Evolutionary conservation across 2,888 invertebrate genomes (phyloP), one percentile per base, ranked within the genome.

Genomic region (Scaptomyza flava): DNA sequence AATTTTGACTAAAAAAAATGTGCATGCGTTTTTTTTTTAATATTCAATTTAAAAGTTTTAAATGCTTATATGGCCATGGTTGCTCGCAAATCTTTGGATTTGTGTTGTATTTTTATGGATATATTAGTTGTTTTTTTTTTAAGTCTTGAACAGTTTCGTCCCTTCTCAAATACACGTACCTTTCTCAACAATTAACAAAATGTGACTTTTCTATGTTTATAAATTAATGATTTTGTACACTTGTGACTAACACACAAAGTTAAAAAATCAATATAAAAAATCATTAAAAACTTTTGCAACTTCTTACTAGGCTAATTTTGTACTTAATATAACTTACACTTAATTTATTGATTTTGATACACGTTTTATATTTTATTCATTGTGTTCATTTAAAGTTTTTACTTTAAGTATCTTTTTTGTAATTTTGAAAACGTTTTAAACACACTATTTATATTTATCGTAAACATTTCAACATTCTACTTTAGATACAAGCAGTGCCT

Each of bases 401-500:
- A 23, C 23, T 46, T 38, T 53, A 51, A 46, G 38, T 48, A 57
- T n/a, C 31, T 41, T 36, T 45, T 54, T n/a, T 60, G 58, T 45
- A 38, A 42, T 47, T 41, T 56, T 56, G 41, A 72, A 77, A 58
- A 63, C 56, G 47, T 63, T 51, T 56, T 34, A 65, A 33, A 68
- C 48, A 36, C 43, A 51, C 31, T 17, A 42, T 42, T 23, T 48
- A 51, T 45, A 30, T 48, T 51, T 38, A 20, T 48, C 64, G 36
- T 51, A 48, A 56, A 65, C 58, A 68, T 58, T 33, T 66, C 56
- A 73, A 64, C 52, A 75, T 60, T 84, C 79, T 75, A 84, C 72
- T 87, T 67, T 78, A 72, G 73, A 74, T 72, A 41, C 77, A 73
- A 62, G 81, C 85, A 78, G 87, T 71, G 81, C 87, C 72, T 82